phyloP scores from a whole-genome alignment of 2,888 invertebrate genomes.

The Carabus problematicus region DNA sequence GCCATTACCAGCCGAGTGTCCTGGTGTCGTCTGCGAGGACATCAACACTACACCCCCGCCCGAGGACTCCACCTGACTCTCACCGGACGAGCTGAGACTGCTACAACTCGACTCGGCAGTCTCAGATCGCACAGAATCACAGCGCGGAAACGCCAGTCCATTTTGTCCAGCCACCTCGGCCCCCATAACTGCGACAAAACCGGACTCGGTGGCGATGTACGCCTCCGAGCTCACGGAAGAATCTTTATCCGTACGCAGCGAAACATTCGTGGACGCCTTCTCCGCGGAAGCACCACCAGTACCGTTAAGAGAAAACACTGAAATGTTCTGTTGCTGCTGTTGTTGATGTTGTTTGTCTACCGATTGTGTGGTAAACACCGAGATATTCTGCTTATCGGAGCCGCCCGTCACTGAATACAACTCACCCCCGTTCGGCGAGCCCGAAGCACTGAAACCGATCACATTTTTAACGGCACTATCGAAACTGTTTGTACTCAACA shows the following conservation, averaged over 20 bases:
- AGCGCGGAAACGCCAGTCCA: constrained; percentile 53
- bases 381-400: constrained; percentile 9
- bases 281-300: too few relatives aligned
- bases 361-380: not conserved
- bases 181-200: constrained; percentile 56
- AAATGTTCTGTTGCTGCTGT: constrained; percentile 9
- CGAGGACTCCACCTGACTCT: constrained; percentile 51
- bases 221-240: constrained; percentile 1
- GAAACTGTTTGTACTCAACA: constrained; percentile 29
- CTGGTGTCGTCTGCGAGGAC: constrained; percentile 12
- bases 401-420: constrained; percentile 16
- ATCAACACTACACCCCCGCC: constrained; percentile 47
- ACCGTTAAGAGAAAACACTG: not conserved
- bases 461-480: constrained; percentile 47
- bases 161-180: constrained; percentile 52
- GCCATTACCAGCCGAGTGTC: constrained; percentile 16
- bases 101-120: constrained; percentile 66
- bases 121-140: constrained; percentile 67
- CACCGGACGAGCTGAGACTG: constrained; percentile 62
- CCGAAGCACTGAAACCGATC: constrained; percentile 34
- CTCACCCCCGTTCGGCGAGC: constrained; percentile 18
- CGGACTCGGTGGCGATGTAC: constrained; percentile 46
- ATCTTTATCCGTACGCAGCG: not conserved
- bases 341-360: constrained; percentile 3
- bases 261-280: too few relatives aligned